Evolutionary conservation across 2,888 invertebrate genomes (phyloP), one percentile per base, ranked within the genome.

Genomic region (Tetragonula carbonaria): DNA sequence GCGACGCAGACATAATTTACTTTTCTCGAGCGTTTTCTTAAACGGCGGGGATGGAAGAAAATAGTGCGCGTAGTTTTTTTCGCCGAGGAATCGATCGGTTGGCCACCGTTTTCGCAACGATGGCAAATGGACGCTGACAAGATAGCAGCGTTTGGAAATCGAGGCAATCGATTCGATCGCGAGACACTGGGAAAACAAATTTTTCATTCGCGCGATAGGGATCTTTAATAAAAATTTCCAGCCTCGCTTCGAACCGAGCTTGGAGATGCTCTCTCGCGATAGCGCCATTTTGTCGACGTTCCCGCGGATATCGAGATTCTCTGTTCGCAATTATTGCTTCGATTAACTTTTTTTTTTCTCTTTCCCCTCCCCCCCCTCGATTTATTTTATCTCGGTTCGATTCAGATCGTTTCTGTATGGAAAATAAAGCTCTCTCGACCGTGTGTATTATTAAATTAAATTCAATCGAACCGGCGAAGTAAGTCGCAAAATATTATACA

Each of bases 151-250:
- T 28, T 14, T 50, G 57, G 50, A 66, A 71, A 57, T 11, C 65
- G 51, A 70, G 28, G 63, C 21, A 18, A 75, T 81, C 81, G 77
- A 86, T 86, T 86, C 80, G 66, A 80, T 51, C n/a, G 45, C 72
- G 65, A 77, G 73, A 73, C 66, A 74, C 45, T 14, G 57, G 65
- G 68, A 73, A 28, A 75, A 74, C 67, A 83, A 73, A 83, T 83
- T 83, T 74, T 81, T 83, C 83, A 72, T 76, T 72, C 75, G 33
- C 50, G 18, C 62, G 74, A 82, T 79, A 74, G 6, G 70, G 70
- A 75, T 77, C 75, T 75, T 71, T 75, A 68, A 80, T 79, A 62
- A 79, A 79, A 79, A 75, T 79, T 74, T 50, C 28, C 65, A 50
- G 18, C 1, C 21, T 16, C 21, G 18, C 38, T 53, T 67, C 74